These are phyloP conservation scores for Cephus sareptanus DNA, from an alignment of 2,888 invertebrate genomes.

Conservation along the genomic window DNA sequence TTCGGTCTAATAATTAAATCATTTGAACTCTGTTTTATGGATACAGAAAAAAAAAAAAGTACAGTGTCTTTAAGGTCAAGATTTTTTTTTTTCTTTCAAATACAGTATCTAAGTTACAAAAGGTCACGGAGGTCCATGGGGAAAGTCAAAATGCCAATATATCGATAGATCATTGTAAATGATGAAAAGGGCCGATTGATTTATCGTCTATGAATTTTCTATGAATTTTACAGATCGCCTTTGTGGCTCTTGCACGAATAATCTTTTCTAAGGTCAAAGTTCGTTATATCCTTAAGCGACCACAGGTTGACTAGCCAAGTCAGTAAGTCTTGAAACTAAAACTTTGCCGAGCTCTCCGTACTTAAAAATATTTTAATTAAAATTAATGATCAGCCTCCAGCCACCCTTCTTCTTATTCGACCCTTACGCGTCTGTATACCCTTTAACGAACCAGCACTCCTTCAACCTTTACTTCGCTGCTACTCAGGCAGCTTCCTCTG, in stretches of 20 bases:
- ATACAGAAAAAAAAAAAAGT: too few species aligned
- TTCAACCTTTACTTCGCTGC: background rate
- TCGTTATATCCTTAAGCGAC: background rate
- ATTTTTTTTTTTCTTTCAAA: too few species aligned
- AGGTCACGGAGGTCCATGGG: background rate
- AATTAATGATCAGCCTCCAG: background rate
- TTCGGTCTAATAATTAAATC: too few species aligned
- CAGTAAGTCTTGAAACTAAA: background rate
- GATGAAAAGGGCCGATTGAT: background rate
- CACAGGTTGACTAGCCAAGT: background rate
- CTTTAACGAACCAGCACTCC: background rate
- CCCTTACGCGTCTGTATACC: background rate
- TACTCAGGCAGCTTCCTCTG: background rate
- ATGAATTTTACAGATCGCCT: background rate
- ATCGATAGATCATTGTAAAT: background rate
- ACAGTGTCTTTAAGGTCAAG: too few species aligned
- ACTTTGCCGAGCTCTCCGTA: background rate
- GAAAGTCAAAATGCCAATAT: background rate
- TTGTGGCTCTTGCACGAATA: background rate
- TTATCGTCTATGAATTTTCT: background rate
- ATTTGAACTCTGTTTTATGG: too few species aligned
- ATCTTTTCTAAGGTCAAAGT: background rate
- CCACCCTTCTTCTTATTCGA: background rate
- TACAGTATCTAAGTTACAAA: background rate
- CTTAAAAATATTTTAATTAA: background rate